Conservation (phyloP, 2,113 vertebrate species). For the Chlorodrepanis virens region DNA sequence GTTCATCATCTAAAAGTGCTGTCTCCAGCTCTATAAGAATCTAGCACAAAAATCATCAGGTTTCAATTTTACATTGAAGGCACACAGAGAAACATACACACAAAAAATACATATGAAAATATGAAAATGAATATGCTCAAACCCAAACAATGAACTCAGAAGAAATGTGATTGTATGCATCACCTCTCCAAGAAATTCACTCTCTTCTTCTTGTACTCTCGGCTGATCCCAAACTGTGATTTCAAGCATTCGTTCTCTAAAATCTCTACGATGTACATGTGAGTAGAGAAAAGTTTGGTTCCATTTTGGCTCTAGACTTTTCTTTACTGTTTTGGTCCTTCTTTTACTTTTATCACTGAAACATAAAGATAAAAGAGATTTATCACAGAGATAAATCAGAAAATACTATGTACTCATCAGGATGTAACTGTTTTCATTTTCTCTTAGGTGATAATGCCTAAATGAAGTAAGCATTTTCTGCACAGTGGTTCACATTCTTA, state of each 20-base stretch:
- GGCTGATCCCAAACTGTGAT: constrained; percentile 99
- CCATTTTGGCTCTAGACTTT: constrained; percentile 95
- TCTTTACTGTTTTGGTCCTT: constrained; percentile 97
- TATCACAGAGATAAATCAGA: background rate
- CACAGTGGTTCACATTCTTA: background rate
- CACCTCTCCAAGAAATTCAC: constrained; percentile 98
- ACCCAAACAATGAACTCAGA: background rate
- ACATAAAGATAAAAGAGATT: constrained; percentile 21
- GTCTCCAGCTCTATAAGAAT: constrained; percentile 97
- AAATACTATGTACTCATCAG: background rate
- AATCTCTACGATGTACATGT: constrained; percentile 95
- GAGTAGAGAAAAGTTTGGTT: constrained; percentile 98
- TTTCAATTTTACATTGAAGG: constrained; percentile 6
- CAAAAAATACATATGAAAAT: background rate
- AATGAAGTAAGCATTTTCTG: background rate
- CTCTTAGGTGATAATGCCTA: background rate
- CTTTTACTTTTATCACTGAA: constrained; percentile 97
- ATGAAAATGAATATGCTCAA: background rate
- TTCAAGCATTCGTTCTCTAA: constrained; percentile 97
- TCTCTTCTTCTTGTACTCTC: constrained; percentile 95
- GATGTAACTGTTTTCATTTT: background rate
- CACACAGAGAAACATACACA: background rate
- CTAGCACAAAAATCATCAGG: constrained; percentile 67
- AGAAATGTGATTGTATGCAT: constrained; percentile 14
- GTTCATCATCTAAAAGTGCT: constrained; percentile 91